Conservation (phyloP, 2,797 vertebrate species). For the Oceanodroma leucorhoa region DNA sequence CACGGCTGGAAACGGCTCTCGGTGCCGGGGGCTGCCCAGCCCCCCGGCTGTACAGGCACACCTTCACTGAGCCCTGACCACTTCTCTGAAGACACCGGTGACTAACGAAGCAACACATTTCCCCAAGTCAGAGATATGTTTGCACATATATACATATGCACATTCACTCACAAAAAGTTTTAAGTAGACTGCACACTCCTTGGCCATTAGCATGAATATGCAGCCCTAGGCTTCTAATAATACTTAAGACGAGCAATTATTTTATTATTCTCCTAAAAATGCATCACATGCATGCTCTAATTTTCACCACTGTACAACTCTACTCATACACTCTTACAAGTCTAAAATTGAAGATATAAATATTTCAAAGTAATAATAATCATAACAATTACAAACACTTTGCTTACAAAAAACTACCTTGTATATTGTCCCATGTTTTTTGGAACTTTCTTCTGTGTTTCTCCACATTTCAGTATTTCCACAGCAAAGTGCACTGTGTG, state of each 20-base stretch:
- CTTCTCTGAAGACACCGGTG: not conserved
- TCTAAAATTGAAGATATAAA: not conserved
- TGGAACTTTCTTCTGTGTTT: not conserved
- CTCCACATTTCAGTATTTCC: not conserved
- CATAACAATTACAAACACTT: not conserved
- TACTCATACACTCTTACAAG: not conserved
- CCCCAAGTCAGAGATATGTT: accelerated
- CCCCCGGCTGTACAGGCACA: not conserved
- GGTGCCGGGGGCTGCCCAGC: accelerated
- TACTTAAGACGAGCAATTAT: not conserved
- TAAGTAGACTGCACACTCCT: not conserved
- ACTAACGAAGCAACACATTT: accelerated
- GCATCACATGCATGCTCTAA: not conserved
- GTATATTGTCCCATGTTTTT: not conserved
- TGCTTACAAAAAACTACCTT: not conserved
- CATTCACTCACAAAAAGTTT: not conserved
- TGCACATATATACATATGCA: too few species aligned
- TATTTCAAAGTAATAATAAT: not conserved
- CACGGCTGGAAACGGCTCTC: not conserved
- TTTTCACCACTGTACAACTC: not conserved
- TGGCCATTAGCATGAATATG: accelerated
- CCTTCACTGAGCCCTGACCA: not conserved
- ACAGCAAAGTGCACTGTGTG: not conserved
- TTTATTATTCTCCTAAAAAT: not conserved
- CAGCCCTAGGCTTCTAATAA: not conserved